Percentiles rank a stretch among this genome's conserved stretches.
Conservation (phyloP, 2,113 vertebrate genomes). For the Apodemus speciosus region DNA sequence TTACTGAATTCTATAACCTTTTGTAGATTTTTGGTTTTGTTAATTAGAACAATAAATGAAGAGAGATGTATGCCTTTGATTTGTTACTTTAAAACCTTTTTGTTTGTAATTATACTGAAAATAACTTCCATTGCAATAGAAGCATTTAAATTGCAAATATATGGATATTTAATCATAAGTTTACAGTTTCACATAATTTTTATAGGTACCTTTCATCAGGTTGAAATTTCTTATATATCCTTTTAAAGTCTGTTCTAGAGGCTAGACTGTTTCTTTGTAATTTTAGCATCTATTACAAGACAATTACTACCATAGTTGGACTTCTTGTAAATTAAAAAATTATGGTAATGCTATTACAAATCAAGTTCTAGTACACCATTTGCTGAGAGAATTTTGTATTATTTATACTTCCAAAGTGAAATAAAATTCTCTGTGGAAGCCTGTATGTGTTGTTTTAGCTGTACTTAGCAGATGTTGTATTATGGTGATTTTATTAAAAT, state of each 20-base stretch:
- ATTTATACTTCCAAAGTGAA: background rate
- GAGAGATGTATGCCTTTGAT: background rate
- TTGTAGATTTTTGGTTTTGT: background rate
- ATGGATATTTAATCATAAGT: background rate
- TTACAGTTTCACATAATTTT: background rate
- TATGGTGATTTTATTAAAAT: background rate
- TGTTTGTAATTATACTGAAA: background rate
- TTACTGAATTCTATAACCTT: background rate
- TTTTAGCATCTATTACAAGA: background rate
- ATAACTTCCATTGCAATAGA: background rate
- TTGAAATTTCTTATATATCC: background rate
- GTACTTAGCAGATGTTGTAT: background rate
- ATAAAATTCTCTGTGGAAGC: background rate
- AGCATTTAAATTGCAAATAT: background rate
- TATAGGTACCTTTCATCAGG: background rate
- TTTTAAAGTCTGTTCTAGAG: background rate
- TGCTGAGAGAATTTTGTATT: background rate
- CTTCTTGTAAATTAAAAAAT: background rate
- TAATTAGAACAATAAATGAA: background rate
- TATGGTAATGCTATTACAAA: background rate
- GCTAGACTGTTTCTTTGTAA: background rate
- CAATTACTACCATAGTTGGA: background rate
- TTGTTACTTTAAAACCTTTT: background rate
- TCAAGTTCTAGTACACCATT: background rate
- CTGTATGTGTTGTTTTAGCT: background rate